Evolutionary conservation across 2,113 vertebrate genomes (phyloP), one percentile per base, ranked within the genome.

Genomic region (Megalops atlanticus): DNA sequence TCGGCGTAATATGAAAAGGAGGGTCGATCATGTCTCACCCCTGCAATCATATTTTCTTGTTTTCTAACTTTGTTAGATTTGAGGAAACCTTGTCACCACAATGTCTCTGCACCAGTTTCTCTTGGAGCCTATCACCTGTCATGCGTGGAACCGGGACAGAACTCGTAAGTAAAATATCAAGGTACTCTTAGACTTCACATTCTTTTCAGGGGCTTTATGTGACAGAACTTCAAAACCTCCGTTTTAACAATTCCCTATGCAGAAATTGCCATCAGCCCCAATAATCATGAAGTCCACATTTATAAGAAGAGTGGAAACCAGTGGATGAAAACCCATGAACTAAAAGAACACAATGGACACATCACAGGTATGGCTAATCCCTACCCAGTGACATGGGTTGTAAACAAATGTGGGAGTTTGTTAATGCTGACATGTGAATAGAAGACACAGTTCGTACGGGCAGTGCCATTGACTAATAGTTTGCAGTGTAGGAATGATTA

Each of bases 41-140:
- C 18, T 4, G 68, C 5, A 31, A 76, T 58, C 64, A 35, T 68
- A 35, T 43, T 80, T 74, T 40, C 36, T 27, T 6, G 14, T 27
- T 33, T 52, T 7, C 3, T 31, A 27, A 77, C 12, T n/a, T 16
- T 69, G 24, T 45, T 39, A 21, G 43, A 31, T 75, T 39, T 49
- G 90, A 90, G 86, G 91, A 87, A 82, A 84, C 27, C 76, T 78
- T 6, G 52, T 52, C 43, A 84, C 92, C 93, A 94, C 91, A 89
- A 99, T 99, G 98, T 98, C 98, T 87, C 96, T 99, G 68, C 97
- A 99, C 85, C 98, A 99, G 91, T 99, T 99, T 91, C 95, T 99
- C 86, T 84, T 99, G 90, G 98, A 99, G 86, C 98, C 98, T 86
- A 99, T 99, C 91, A 99, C 97, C 90, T 99, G 98, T 90, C 98